Base-by-base conservation (phyloP, 2,113 vertebrate genomes). In the Okapia johnstoni region DNA sequence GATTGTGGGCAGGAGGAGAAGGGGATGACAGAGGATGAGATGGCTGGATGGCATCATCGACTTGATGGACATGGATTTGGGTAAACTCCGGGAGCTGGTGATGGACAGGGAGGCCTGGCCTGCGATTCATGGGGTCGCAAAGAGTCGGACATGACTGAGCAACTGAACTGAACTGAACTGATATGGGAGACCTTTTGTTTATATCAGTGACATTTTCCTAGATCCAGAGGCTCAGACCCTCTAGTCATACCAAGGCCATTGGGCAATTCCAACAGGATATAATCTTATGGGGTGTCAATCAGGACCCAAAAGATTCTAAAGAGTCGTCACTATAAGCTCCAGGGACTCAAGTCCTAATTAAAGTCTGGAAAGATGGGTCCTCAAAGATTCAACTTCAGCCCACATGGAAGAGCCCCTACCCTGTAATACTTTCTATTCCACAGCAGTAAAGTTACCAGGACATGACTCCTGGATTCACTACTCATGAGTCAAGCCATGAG, bases 241-340 rank as follows among this genome's bases (percentile, higher is more conserved):
- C 19, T n/a, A 70, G n/a, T 21, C 63, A 36, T 70, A 70, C 19
- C 63, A 70, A 36, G n/a, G 63, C n/a, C 63, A 70, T 6, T 70
- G 63, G 19, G n/a, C 63, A 70, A 70, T 23, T 70, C n/a, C 17
- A 36, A 36, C 5, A 70, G n/a, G n/a, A 36, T 12, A 70, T 70
- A 70, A 0, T 0, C n/a, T 36, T 70, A 8, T 36, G 0, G n/a
- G 9, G 19, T 70, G 19, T 70, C n/a, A 36, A 36, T 70, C n/a
- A 70, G 63, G 63, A 70, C n/a, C 63, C 19, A 36, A 12, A 70
- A 70, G 9, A 70, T 70, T 6, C n/a, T 36, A 70, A 36, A 70
- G n/a, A 21, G 66, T 70, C 66, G 12, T 40, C 19, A 70, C 0
- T 70, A 70, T 23, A 23, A 40, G 19, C n/a, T 70, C n/a, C 66